These are phyloP conservation scores for Aleiodes sp. DNA, from an alignment of 1,140 invertebrate genomes.

Conservation along the genomic window DNA sequence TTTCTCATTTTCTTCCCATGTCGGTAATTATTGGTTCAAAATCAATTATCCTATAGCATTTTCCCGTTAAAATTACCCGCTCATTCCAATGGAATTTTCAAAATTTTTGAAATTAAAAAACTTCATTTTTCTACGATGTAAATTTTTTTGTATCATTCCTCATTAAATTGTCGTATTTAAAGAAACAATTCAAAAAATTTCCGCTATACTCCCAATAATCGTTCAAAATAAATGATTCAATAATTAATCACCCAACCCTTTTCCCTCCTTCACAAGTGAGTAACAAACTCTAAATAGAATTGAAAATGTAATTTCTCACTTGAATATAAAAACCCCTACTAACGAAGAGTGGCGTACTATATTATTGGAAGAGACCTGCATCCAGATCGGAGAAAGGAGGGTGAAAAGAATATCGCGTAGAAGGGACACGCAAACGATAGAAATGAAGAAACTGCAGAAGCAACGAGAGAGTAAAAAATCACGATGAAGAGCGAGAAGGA, in stretches of 20 bases:
- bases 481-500: constrained; percentile 40
- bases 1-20: no score
- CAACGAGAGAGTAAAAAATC: constrained; percentile 22
- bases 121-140: no score
- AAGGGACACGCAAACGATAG: constrained; percentile 25
- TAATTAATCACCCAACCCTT: neutral
- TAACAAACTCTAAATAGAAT: neutral
- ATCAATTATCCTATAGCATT: no score
- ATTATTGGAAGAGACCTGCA: constrained; percentile 10
- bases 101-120: no score
- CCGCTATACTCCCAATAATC: no score
- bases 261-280: neutral
- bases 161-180: no score
- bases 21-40: no score
- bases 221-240: no score
- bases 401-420: constrained; percentile 33
- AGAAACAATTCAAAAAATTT: no score
- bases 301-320: constrained; percentile 3
- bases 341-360: constrained; percentile 4
- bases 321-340: constrained; percentile 19
- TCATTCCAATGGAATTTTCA: no score
- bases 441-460: constrained; percentile 30
- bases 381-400: constrained; percentile 19
- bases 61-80: no score
- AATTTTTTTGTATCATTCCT: no score